Conservation (phyloP, 2,888 invertebrate species). For the Diogma glabrata region DNA sequence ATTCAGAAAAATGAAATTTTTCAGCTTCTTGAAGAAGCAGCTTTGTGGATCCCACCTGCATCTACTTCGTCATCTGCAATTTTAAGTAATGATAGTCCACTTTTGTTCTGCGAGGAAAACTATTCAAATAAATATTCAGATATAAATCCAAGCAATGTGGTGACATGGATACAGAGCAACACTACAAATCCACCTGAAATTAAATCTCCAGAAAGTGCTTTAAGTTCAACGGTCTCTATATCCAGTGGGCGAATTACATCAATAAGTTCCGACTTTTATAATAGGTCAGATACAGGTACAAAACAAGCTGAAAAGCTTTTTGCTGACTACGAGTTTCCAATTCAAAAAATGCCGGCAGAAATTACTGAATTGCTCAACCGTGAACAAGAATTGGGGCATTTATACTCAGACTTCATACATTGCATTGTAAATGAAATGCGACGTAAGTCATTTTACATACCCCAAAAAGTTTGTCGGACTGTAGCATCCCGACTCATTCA, state of each 20-base stretch:
- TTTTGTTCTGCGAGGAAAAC: not conserved
- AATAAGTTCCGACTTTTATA: not conserved
- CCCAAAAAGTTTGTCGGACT: constrained; percentile 22
- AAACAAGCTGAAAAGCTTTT: constrained; percentile 3
- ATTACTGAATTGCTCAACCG: not conserved
- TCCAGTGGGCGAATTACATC: not conserved
- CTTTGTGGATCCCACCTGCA: not conserved
- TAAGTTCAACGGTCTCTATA: not conserved
- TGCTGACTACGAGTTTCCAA: no score
- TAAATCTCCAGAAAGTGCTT: not conserved
- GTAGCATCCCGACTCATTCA: not conserved
- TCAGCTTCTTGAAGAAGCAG: not conserved
- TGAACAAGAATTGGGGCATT: not conserved
- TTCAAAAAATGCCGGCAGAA: no score
- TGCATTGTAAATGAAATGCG: not conserved
- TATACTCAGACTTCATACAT: not conserved
- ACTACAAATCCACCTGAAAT: not conserved
- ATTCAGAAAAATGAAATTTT: not conserved
- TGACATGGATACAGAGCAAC: not conserved
- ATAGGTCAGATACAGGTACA: not conserved
- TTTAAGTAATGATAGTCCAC: no score
- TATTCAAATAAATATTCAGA: not conserved
- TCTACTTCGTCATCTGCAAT: not conserved
- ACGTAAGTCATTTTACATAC: constrained; percentile 21
- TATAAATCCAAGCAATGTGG: not conserved